Evolutionary conservation across 2,113 vertebrate species (phyloP), one percentile per base, ranked within the genome.

Genomic region (Gadus macrocephalus): DNA sequence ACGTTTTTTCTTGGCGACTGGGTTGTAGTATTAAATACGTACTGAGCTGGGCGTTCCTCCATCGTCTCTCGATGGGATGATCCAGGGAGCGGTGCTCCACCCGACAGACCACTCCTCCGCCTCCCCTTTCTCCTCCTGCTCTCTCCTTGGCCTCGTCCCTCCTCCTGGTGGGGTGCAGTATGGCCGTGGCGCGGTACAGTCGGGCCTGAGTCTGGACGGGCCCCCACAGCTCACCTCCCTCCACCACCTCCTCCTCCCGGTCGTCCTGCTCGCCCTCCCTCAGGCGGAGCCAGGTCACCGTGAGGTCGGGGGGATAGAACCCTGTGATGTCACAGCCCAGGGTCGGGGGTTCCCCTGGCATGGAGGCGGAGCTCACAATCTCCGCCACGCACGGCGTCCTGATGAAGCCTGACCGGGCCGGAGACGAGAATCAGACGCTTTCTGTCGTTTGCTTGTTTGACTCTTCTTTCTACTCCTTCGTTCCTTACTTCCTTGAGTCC

Each of bases 251-350:
- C 62, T 87, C 80, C 59, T 89, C 85, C 2, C 83, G 70, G 77
- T 90, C 83, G 25, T 90, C 85, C 19, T 64, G 79, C 72, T 89
- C 79, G 65, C 82, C 85, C 15, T 59, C 75, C 58, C 75, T 77
- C 61, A 86, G 72, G 70, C 71, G 87, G 71, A 91, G 81, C 91
- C 92, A 93, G 59, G 85, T 88, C 25, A 93, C 86, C 0, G 82
- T 74, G 15, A 92, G 53, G 58, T 86, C 83, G 0, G 90, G 82
- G 17, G 91, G 92, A 76, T 90, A 91, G 82, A 92, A 93, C 25
- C 87, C 85, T 16, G 87, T 85, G 65, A 93, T 87, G 58, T 90
- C 86, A 74, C 91, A 93, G 62, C 86, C 86, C n/a, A 93, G 67
- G 16, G 70, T 87, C 61, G 81, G 27, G n/a, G 68, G 72, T 63